Conservation (phyloP, 2,113 vertebrate species). For the Tragelaphus scriptus region DNA sequence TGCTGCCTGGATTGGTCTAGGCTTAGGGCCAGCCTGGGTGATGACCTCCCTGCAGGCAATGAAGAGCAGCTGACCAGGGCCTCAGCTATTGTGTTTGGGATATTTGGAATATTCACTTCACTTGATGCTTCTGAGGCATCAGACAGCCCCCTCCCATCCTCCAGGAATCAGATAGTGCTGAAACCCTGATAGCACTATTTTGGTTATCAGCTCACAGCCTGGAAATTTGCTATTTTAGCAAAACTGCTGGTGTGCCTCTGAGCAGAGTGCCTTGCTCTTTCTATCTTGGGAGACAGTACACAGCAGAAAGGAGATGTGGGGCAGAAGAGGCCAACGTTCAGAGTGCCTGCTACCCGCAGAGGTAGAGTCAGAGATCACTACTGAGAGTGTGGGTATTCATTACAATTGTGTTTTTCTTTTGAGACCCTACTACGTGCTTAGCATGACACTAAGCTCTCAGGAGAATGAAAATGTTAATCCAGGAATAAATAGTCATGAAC, state of each 20-base stretch:
- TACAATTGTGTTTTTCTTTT: background rate
- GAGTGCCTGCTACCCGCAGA: background rate
- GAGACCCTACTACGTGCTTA: background rate
- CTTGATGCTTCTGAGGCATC: background rate
- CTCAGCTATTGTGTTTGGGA: background rate
- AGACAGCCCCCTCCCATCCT: background rate
- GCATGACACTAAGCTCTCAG: background rate
- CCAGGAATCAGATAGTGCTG: background rate
- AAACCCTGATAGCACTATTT: background rate
- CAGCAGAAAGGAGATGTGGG: rapidly evolving
- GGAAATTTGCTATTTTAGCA: background rate
- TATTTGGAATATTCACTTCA: rapidly evolving
- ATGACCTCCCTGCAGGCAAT: background rate
- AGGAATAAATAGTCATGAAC: background rate
- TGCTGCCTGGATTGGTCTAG: background rate
- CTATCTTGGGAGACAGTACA: background rate
- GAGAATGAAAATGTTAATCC: background rate
- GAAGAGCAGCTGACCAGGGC: background rate
- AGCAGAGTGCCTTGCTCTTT: background rate
- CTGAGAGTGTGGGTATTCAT: background rate
- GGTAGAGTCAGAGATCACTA: background rate
- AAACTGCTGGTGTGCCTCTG: background rate
- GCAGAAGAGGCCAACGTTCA: rapidly evolving
- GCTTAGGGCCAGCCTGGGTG: too few relatives aligned
- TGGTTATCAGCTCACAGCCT: background rate